Conservation (phyloP, 2,888 invertebrate species). For the Tipula unca region DNA sequence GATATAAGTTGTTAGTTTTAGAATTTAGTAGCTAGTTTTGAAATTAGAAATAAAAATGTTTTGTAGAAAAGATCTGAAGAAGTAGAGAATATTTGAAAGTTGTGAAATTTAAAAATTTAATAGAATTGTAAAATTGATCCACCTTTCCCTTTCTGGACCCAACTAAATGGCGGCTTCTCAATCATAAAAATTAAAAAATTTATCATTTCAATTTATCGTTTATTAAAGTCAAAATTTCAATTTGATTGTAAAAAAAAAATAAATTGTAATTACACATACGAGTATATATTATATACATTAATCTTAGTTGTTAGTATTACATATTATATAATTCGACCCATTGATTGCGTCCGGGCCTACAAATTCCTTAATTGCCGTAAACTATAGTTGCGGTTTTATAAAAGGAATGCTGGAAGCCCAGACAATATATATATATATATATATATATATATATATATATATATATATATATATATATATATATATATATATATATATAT, state of each 20-base stretch:
- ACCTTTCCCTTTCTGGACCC: no score
- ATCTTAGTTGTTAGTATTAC: neutral
- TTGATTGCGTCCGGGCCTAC: neutral
- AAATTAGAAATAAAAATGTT: no score
- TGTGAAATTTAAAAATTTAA: neutral
- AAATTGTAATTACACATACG: neutral
- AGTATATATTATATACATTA: neutral
- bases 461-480: neutral
- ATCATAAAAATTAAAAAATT: neutral
- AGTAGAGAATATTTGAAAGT: no score
- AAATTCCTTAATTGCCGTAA: neutral
- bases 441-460: neutral
- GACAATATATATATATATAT: neutral
- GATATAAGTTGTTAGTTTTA: no score
- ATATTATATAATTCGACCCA: neutral
- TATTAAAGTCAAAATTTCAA: neutral
- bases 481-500: neutral
- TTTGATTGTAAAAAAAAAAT: neutral
- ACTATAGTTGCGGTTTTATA: neutral
- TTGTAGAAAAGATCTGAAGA: no score
- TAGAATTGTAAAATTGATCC: no score
- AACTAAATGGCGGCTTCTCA: neutral
- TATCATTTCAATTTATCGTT: neutral
- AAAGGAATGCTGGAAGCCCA: neutral
- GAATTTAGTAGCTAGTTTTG: no score